Evolutionary conservation across 2,888 invertebrate genomes (phyloP).

Genomic region (Rhingia campestris): DNA sequence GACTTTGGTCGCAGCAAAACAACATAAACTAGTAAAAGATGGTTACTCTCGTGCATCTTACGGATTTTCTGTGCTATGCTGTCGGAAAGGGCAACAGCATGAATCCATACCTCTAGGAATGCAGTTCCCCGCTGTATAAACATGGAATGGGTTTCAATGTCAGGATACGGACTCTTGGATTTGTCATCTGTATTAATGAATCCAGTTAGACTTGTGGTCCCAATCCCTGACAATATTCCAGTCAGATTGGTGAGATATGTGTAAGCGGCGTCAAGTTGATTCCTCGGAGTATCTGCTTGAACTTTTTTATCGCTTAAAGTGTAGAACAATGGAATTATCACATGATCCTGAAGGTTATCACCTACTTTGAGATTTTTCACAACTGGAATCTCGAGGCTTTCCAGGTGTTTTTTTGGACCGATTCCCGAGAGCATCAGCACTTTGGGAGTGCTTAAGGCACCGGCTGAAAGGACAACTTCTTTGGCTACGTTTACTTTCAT

Average conservation of each 20-base stretch:
- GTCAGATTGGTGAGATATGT: conserved; percentile 80
- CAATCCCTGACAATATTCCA: conserved; percentile 78
- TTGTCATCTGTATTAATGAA: conserved; percentile 83
- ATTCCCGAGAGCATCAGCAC: conserved; percentile 78
- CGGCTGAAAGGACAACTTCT: conserved; percentile 78
- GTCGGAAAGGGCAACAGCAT: conserved; percentile 75
- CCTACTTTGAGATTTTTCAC: conserved; percentile 84
- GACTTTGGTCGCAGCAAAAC: conserved; percentile 81
- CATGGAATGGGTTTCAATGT: conserved; percentile 67
- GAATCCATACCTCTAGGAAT: conserved; percentile 69
- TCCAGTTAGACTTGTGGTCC: conserved; percentile 81
- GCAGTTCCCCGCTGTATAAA: conserved; percentile 74
- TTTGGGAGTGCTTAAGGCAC: conserved; percentile 77
- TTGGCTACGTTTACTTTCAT: conserved; percentile 69
- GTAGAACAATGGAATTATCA: conserved; percentile 83
- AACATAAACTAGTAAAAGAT: conserved; percentile 77
- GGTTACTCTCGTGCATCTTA: conserved; percentile 62
- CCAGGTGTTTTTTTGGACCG: conserved; percentile 75
- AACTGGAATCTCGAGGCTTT: conserved; percentile 71
- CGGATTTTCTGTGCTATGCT: conserved; percentile 74
- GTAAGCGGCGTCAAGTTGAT: conserved; percentile 58
- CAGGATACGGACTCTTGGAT: conserved; percentile 72
- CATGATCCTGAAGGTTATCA: conserved; percentile 91
- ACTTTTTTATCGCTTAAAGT: conserved; percentile 80
- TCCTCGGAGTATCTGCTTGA: conserved; percentile 7